Evolutionary conservation across 2,888 invertebrate species (phyloP), one percentile per base, ranked within the genome.

Genomic region (Cephus nigrinus): DNA sequence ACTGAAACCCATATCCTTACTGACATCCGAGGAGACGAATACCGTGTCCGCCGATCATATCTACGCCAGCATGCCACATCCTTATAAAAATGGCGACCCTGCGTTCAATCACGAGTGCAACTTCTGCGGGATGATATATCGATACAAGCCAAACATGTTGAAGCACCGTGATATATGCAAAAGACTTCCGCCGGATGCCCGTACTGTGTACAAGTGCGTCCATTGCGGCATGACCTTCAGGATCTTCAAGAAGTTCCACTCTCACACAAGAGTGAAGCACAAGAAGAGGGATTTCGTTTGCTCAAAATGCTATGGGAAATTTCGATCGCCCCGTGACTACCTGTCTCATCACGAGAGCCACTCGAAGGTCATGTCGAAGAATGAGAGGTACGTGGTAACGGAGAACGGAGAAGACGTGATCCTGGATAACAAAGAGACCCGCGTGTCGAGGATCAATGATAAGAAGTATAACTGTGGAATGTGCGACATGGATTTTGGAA

Each of bases 401-500:
- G 30, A n/a, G 71, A 78, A 74, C 23, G 34, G 3, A 4, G 31
- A 77, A 69, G 68, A 69, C 74, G 5, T 68, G 33, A 30, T 73
- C 15, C 12, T 74, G 80, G 30, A 83, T 5, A 81, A 84, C 11
- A 82, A 85, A 81, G 81, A 85, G 32, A 73, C 79, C 74, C 15
- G 4, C 68, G 69, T 75, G 31, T 75, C 75, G 0, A 69, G 55
- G 33, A 72, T 35, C 23, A 76, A 34, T 23, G 31, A 36, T 4
- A 81, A 82, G 23, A 84, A 77, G 30, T 86, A 93, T 83, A 93
- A 93, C 76, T 95, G 95, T 80, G 93, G 93, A 23, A 94, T 95
- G 75, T 95, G 95, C 84, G 94, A 93, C 30, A 93, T 94, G 86
- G 93, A 93, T 76, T 95, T 95, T 89, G 89, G 93, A 75, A 93